These are phyloP conservation scores for Anoplopoma fimbria DNA, from an alignment of 2,113 vertebrate species.

Conservation along the genomic window DNA sequence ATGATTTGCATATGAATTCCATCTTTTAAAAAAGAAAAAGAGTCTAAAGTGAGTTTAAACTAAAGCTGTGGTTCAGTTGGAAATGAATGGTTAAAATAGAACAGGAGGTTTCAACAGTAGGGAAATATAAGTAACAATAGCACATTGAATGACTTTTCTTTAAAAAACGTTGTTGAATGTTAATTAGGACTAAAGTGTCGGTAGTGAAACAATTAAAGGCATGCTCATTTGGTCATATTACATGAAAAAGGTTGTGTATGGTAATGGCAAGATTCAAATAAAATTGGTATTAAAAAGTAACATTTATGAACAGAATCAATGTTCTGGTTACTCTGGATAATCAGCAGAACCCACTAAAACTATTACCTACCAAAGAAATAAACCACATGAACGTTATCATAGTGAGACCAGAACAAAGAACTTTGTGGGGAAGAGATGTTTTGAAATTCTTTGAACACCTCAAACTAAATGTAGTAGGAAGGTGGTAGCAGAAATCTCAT, in stretches of 20 bases:
- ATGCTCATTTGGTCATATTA: neutral
- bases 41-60: neutral
- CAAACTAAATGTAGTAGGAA: neutral
- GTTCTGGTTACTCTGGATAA: slow-evolving; percentile 3
- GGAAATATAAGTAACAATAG: neutral
- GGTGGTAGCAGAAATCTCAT: neutral
- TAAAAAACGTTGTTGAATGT: neutral
- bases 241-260: neutral
- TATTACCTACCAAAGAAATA: neutral
- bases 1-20: neutral
- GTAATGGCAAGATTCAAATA: neutral
- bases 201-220: neutral
- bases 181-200: neutral
- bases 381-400: neutral
- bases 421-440: too few species aligned
- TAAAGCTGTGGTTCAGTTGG: neutral
- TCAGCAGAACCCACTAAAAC: neutral
- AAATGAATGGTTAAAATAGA: neutral
- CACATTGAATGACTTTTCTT: neutral
- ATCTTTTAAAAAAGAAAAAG: neutral
- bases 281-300: neutral
- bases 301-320: neutral
- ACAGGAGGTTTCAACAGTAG: neutral
- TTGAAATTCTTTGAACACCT: too few species aligned
- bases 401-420: neutral